Percentiles rank a stretch among this genome's conserved stretches.
These are phyloP conservation scores for Drosophila miranda DNA, from an alignment of 1,140 invertebrate species.

Conservation along the genomic window DNA sequence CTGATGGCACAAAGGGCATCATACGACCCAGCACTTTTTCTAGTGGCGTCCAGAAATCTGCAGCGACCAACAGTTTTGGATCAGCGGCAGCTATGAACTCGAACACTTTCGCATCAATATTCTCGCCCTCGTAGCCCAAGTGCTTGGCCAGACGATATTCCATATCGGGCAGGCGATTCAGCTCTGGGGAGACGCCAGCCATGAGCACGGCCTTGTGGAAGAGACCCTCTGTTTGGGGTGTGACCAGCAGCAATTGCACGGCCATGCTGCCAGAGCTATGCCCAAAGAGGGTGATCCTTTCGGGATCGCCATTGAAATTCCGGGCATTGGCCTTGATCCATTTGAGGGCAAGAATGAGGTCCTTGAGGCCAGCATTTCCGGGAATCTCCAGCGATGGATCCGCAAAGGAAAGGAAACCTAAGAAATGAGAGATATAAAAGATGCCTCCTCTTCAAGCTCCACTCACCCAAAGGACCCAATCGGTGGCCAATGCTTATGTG, in stretches of 20 bases:
- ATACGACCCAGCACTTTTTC: slow-evolving; percentile 5
- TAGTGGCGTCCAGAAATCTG: slow-evolving; percentile 26
- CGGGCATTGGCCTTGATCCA: slow-evolving; percentile 85
- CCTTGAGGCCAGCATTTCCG: slow-evolving; percentile 84
- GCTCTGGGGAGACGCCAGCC: slow-evolving; percentile 82
- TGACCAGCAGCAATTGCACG: slow-evolving; percentile 68
- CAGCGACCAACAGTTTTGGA: slow-evolving; percentile 24
- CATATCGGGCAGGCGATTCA: slow-evolving; percentile 26
- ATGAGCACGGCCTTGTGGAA: slow-evolving; percentile 85
- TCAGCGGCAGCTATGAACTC: slow-evolving; percentile 43
- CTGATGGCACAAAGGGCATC: slow-evolving; percentile 34
- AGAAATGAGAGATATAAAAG: not conserved
- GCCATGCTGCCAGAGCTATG: slow-evolving; percentile 83
- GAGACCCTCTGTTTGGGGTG: slow-evolving; percentile 81
- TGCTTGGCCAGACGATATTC: slow-evolving; percentile 65
- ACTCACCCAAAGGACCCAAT: slow-evolving; percentile 80
- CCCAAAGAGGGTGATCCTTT: slow-evolving; percentile 84
- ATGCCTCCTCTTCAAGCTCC: not conserved
- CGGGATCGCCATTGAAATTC: slow-evolving; percentile 85
- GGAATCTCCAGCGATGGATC: slow-evolving; percentile 85
- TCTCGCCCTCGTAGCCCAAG: slow-evolving; percentile 62
- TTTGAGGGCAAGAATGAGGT: slow-evolving; percentile 83
- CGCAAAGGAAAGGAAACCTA: slow-evolving; percentile 84
- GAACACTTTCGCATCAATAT: slow-evolving; percentile 43
- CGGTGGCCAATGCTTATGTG: slow-evolving; percentile 83